Evolutionary conservation across 2,797 vertebrate genomes (phyloP).

Genomic region (Pristis pectinata): DNA sequence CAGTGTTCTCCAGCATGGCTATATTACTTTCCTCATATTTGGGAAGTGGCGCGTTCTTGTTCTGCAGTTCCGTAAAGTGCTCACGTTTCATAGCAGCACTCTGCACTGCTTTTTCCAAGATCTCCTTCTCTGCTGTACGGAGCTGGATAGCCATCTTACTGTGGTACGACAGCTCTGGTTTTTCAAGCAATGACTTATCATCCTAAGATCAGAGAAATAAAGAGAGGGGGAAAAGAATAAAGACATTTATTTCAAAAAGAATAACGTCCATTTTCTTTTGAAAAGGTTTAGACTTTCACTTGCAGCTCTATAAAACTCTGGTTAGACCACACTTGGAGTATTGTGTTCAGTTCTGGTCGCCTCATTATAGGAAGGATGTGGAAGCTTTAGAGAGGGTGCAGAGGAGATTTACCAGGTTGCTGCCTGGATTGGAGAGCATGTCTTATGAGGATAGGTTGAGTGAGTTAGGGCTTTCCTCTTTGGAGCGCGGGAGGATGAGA

Average conservation of each 20-base stretch:
- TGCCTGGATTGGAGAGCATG: too few relatives aligned
- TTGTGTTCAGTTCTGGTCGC: too few relatives aligned
- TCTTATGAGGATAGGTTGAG: too few relatives aligned
- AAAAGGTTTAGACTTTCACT: background rate
- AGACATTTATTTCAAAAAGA: background rate
- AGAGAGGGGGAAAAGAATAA: background rate
- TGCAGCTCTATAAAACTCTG: too few relatives aligned
- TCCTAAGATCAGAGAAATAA: constrained; percentile 57
- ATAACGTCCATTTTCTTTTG: background rate
- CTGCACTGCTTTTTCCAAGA: constrained; percentile 74
- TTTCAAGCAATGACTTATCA: constrained; percentile 72
- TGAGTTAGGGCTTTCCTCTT: too few relatives aligned
- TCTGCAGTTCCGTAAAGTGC: constrained; percentile 67
- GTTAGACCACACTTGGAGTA: too few relatives aligned
- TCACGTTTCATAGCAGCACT: constrained; percentile 67
- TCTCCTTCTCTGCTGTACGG: constrained; percentile 85
- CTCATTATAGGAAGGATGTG: too few relatives aligned
- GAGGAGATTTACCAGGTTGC: too few relatives aligned
- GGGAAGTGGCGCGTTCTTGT: constrained; percentile 67
- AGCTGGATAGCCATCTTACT: constrained; percentile 74
- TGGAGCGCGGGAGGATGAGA: too few relatives aligned
- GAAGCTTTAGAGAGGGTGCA: too few relatives aligned
- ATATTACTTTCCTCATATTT: constrained; percentile 78
- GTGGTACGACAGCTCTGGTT: constrained; percentile 67
- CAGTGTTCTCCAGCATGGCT: constrained; percentile 73